These are phyloP conservation scores for Ifrita kowaldi DNA, from an alignment of 2,113 vertebrate genomes.

Conservation along the genomic window DNA sequence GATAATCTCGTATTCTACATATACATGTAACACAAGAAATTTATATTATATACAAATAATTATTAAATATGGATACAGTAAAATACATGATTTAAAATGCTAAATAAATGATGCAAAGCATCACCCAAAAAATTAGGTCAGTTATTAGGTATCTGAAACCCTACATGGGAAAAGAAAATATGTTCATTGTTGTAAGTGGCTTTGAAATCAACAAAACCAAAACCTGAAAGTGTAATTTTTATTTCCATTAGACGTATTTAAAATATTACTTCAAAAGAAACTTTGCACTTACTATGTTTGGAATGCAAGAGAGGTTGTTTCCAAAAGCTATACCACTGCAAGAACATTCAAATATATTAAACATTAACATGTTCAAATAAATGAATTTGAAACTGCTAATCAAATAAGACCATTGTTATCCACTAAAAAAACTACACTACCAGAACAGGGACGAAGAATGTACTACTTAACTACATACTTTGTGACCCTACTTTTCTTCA, in stretches of 20 bases:
- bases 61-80: not conserved
- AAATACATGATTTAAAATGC: not conserved
- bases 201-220: not conserved
- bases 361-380: not conserved
- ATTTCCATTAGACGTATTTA: not conserved
- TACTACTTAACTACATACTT: not conserved
- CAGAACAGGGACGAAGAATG: not conserved
- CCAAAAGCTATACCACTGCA: constrained; percentile 5
- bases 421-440: not conserved
- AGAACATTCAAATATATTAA: not conserved
- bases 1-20: not conserved
- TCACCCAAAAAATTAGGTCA: not conserved
- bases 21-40: not conserved
- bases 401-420: not conserved
- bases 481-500: not conserved
- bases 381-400: not conserved
- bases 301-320: not conserved
- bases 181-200: not conserved
- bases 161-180: not conserved
- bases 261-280: constrained; percentile 14
- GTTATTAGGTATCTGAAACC: not conserved
- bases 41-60: not conserved
- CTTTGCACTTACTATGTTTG: not conserved
- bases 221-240: not conserved
- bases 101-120: not conserved